Evolutionary conservation across 2,113 vertebrate species (phyloP), one percentile per base, ranked within the genome.

Genomic region (Oxyura jamaicensis): DNA sequence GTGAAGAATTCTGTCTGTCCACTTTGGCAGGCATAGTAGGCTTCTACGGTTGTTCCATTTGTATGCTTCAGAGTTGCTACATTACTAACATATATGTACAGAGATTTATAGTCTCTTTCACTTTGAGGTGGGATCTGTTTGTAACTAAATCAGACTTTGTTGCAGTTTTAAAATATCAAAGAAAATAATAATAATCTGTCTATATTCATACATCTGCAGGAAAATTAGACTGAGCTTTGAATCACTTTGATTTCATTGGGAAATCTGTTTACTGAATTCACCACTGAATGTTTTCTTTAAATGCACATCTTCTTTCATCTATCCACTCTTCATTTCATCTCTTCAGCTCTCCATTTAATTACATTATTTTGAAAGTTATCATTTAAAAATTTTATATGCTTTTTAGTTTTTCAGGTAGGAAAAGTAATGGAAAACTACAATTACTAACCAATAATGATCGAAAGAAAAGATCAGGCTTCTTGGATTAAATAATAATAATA

Each of bases 31-130:
- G 5, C 20, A 19, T 14, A 35, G 10, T 33, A 55, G 8, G 1
- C 11, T 62, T 4, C 13, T n/a, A 10, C 1, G 1, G 0, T 59
- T 8, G n/a, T 87, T 81, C 5, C 3, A 25, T 17, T 77, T 39
- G 4, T 33, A 12, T 73, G 39, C 5, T 84, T 77, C 59, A 55
- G 65, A 50, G 10, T 14, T 59, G 14, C 1, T 19, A 69, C 6
- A 16, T 55, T 26, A 22, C 0, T 3, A 81, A 50, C 2, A 13
- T 12, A 13, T 13, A 65, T 5, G 8, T 56, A 41, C 6, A 77
- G 36, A 48, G 14, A 63, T 62, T 77, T 87, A 35, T 16, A 22
- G 10, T 23, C 19, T 3, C 4, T 73, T 59, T 74, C 5, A 65
- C 25, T 73, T 81, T 44, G 28, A 83, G 12, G 7, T 8, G 3